A percentile compares a stretch with the other conserved stretches of the same genome.
Evolutionary conservation across 2,888 invertebrate species (phyloP).

Genomic region (Habroteleia sp.): DNA sequence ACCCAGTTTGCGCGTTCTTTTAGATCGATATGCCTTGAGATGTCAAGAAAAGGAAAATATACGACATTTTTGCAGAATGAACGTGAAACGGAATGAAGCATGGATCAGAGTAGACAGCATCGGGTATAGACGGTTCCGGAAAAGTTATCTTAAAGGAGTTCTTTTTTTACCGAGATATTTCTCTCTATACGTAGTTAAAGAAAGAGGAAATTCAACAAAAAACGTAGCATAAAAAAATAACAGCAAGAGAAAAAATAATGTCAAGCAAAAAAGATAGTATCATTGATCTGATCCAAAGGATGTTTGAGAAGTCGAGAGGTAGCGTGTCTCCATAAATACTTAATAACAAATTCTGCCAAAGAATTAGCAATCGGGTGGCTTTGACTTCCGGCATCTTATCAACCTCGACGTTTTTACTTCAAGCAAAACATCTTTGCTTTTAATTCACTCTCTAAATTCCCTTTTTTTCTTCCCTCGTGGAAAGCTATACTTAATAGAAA

Average conservation of each 20-base stretch:
- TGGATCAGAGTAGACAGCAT: slow-evolving; percentile 37
- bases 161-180: slow-evolving; percentile 52
- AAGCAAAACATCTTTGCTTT: too few relatives aligned
- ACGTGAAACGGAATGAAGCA: slow-evolving; percentile 42
- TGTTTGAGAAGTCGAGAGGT: too few relatives aligned
- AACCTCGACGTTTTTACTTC: too few relatives aligned
- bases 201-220: slow-evolving; percentile 1
- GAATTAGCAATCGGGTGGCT: too few relatives aligned
- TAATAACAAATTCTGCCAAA: too few relatives aligned
- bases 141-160: slow-evolving; percentile 50
- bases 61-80: slow-evolving; percentile 54
- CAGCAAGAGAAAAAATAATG: slow-evolving; percentile 4
- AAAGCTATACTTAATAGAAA: too few relatives aligned
- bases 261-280: neutral
- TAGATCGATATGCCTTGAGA: slow-evolving; percentile 58
- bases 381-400: too few relatives aligned
- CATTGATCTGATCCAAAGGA: too few relatives aligned
- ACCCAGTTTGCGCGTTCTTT: slow-evolving; percentile 52
- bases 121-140: slow-evolving; percentile 50
- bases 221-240: slow-evolving; percentile 3
- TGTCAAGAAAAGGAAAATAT: slow-evolving; percentile 63
- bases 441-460: too few relatives aligned
- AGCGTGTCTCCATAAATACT: too few relatives aligned
- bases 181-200: slow-evolving; percentile 39
- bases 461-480: too few relatives aligned